phyloP scores from a whole-genome alignment of 2,113 vertebrate genomes.

The Willisornis vidua region DNA sequence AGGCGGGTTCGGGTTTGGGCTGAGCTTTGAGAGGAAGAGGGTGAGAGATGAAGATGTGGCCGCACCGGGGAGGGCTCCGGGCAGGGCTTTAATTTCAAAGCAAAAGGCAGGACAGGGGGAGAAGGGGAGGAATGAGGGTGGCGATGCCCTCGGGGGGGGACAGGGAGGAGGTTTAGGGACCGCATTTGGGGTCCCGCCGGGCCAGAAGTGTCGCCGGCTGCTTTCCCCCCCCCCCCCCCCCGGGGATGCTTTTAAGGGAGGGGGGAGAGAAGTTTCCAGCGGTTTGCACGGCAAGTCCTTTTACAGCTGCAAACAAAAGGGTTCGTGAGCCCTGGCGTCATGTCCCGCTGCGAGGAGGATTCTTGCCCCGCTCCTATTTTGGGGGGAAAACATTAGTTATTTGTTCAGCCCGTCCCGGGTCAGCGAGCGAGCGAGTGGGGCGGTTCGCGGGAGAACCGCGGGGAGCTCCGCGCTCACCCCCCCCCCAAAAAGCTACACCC shows the following conservation, averaged over 20 bases:
- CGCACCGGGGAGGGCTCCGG: background rate
- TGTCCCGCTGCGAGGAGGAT: conserved; percentile 73
- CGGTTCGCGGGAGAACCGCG: background rate
- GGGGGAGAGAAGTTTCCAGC: background rate
- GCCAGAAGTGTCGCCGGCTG: background rate
- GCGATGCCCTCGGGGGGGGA: background rate
- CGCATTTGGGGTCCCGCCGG: background rate
- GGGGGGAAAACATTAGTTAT: background rate
- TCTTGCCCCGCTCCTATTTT: conserved; percentile 12
- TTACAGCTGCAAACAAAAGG: conserved; percentile 64
- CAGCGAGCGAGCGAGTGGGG: background rate
- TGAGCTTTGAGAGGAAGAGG: background rate
- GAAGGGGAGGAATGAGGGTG: background rate
- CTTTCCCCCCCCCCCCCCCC: background rate
- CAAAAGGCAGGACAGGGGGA: background rate
- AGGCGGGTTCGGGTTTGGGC: background rate
- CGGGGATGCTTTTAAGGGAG: background rate
- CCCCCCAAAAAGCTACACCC: background rate
- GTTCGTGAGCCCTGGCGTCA: conserved; percentile 66
- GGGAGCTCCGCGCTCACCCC: background rate
- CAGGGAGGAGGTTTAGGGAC: background rate
- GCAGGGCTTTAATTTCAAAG: background rate
- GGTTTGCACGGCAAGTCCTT: conserved; percentile 36
- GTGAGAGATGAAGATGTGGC: background rate
- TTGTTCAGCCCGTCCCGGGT: background rate